Evolutionary conservation across 2,888 invertebrate species (phyloP), one percentile per base, ranked within the genome.

Genomic region (Amiota mariae): DNA sequence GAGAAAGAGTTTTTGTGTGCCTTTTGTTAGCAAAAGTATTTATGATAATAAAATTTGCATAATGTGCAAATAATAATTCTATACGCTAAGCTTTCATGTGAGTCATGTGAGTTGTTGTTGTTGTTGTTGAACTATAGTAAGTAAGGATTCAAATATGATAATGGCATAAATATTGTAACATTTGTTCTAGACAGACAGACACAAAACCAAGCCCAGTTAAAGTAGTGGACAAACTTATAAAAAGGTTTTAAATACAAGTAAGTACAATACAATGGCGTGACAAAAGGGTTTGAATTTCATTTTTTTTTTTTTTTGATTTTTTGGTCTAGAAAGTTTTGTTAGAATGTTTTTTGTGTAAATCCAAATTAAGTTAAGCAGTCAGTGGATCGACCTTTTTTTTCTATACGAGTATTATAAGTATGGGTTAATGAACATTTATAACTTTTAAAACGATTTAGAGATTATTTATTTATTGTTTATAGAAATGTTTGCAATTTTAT

Each of bases 1-100:
- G 4, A 59, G 59, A n/a, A 8, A 11, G 20, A 59, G 59, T 18
- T 20, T 51, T 10, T 72, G 75, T 76, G 74, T 77, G 72, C 61
- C 79, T 78, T 36, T 81, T 82, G 73, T 75, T 78, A 75, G 48
- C 48, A 75, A 75, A 78, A 75, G 79, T 84, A 82, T 82, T 85
- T 81, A 81, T 85, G 82, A 83, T 85, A 82, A 81, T 79, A 81
- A 80, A 85, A 83, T 83, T 83, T 83, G 82, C 82, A 83, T 83
- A 83, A 83, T 83, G 85, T 85, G 82, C 84, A 85, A 83, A 83
- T 83, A 81, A 83, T 83, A 83, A 83, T 70, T 20, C 24, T 54
- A 12, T 51, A n/a, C 66, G 36, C 36, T 6, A 36, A 36, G 36
- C 36, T 36, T 36, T 46, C 20, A 48, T 67, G 54, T 61, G 64